These are phyloP conservation scores for Ciconia maguari DNA, from an alignment of 2,113 vertebrate genomes.

Conservation along the genomic window DNA sequence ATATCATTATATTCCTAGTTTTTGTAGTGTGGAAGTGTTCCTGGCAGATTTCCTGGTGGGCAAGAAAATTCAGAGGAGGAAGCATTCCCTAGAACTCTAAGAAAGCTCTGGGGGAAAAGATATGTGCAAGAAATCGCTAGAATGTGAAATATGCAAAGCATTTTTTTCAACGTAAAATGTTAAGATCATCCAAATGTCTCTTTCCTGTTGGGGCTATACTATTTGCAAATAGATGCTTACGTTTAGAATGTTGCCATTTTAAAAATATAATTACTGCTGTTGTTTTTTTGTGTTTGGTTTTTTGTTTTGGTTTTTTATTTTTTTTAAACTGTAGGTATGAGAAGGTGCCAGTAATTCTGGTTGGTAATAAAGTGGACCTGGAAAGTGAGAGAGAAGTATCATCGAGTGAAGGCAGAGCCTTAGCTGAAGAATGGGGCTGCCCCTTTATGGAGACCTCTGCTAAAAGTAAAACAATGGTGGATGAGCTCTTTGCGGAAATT, in stretches of 20 bases:
- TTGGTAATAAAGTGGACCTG: conserved; percentile 99
- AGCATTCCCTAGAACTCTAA: background rate
- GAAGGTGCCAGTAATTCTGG: conserved; percentile 98
- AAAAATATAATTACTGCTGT: background rate
- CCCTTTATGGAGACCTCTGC: conserved; percentile 99
- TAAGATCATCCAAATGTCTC: background rate
- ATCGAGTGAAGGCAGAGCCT: conserved; percentile 88
- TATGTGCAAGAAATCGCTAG: background rate
- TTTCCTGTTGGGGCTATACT: background rate
- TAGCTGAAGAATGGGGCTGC: conserved; percentile 98
- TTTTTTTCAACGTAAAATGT: background rate
- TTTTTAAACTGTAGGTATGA: conserved; percentile 84
- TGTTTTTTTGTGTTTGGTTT: background rate
- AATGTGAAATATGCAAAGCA: background rate
- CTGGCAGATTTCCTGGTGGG: background rate
- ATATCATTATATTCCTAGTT: background rate
- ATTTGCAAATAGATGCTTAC: background rate
- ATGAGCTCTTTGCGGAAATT: conserved; percentile 98
- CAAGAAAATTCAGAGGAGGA: background rate
- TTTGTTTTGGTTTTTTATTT: background rate
- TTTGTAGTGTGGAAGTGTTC: background rate
- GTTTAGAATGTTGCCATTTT: background rate
- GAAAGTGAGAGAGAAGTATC: conserved; percentile 97
- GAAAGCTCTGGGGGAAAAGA: background rate
- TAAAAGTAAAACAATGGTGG: conserved; percentile 99